phyloP scores from a whole-genome alignment of 1,140 invertebrate species.

The Coenobita brevimanus region DNA sequence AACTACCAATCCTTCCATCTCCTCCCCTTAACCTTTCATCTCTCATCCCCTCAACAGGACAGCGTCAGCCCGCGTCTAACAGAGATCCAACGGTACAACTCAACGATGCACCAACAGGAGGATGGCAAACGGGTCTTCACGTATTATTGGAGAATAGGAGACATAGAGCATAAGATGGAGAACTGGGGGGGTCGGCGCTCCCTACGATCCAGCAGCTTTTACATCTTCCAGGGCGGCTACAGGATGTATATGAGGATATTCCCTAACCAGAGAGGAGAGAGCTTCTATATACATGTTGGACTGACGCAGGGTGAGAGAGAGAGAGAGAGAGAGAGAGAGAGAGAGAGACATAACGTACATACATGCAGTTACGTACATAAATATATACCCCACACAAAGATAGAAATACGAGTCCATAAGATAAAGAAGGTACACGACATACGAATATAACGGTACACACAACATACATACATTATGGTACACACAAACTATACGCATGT shows the following conservation, averaged over 20 bases:
- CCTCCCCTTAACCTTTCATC: neutral
- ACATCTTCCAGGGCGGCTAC: slow-evolving; percentile 72
- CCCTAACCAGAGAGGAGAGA: slow-evolving; percentile 72
- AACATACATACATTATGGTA: no score
- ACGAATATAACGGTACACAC: no score
- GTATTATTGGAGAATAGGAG: slow-evolving; percentile 74
- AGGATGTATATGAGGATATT: slow-evolving; percentile 74
- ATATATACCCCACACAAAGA: no score
- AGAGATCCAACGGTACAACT: slow-evolving; percentile 72
- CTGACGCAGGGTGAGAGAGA: slow-evolving; percentile 74
- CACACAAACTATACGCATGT: no score
- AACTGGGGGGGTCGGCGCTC: slow-evolving; percentile 73
- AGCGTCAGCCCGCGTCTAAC: slow-evolving; percentile 67
- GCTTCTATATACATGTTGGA: slow-evolving; percentile 74
- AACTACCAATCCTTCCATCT: neutral
- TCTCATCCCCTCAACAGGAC: neutral
- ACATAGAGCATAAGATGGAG: slow-evolving; percentile 70
- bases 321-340: no score
- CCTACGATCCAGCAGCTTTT: slow-evolving; percentile 74
- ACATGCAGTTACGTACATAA: no score
- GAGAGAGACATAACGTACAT: no score
- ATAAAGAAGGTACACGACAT: no score
- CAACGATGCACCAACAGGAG: slow-evolving; percentile 72
- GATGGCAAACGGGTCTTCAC: slow-evolving; percentile 72
- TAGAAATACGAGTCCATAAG: no score